Conservation (phyloP, 2,888 invertebrate genomes). For the Megaustenia siamemsis region DNA sequence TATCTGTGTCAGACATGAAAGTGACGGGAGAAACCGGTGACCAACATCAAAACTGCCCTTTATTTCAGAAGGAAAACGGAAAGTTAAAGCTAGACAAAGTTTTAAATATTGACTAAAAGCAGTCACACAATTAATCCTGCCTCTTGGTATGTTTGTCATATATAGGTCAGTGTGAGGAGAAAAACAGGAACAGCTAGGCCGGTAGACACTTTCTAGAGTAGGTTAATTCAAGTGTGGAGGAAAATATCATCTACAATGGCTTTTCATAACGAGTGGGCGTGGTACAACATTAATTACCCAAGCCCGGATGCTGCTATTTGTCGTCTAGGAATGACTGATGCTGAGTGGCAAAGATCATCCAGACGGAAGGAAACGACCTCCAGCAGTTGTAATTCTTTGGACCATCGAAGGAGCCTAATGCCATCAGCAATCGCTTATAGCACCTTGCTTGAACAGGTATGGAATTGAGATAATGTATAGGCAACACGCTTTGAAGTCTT, state of each 20-base stretch:
- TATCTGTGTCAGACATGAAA: too few relatives aligned
- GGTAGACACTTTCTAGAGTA: too few relatives aligned
- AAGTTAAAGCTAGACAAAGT: too few relatives aligned
- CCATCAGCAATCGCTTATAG: not conserved
- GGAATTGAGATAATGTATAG: not conserved
- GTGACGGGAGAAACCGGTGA: too few relatives aligned
- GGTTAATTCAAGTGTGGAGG: too few relatives aligned
- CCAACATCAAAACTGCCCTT: too few relatives aligned
- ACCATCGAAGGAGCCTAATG: constrained; percentile 7
- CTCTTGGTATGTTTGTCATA: too few relatives aligned
- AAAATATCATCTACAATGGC: not conserved
- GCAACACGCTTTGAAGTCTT: not conserved
- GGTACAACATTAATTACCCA: constrained; percentile 47
- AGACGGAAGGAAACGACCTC: constrained; percentile 5
- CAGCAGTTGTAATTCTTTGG: not conserved
- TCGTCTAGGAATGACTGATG: not conserved
- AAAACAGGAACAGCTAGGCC: too few relatives aligned
- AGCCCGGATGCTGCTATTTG: constrained; percentile 38
- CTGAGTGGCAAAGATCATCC: constrained; percentile 22
- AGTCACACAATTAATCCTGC: too few relatives aligned
- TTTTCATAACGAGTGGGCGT: constrained; percentile 45
- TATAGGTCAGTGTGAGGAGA: too few relatives aligned
- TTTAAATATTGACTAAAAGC: too few relatives aligned
- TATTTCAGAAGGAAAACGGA: too few relatives aligned
- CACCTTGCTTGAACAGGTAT: not conserved